Base-by-base conservation (phyloP, 2,888 invertebrate genomes). In the Lepeophtheirus nordmannii region DNA sequence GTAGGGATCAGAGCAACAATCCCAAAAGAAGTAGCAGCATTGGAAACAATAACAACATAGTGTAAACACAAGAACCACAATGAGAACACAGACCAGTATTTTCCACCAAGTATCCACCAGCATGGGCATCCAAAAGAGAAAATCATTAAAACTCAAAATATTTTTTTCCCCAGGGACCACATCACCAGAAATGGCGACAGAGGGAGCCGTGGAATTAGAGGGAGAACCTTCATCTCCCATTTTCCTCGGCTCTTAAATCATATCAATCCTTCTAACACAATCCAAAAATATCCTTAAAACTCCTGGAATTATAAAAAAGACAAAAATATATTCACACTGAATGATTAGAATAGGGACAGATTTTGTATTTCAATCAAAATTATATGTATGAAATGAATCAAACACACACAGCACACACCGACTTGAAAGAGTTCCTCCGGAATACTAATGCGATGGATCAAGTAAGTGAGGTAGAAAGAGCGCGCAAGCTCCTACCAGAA, bases 21-120 rank as follows among this genome's bases (percentile, higher is more conserved):
- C 53, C 53, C 53, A 46, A 17, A 46, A 17, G 53, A 46, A 46
- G 53, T 46, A 46, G 17, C 53, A 46, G 53, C 53, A 46, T 46
- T 17, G 53, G 53, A 46, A 46, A 17, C 53, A 46, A 17, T 46
- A 46, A 17, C 53, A 46, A 17, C 53, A 46, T 14, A 46, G 53
- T 14, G 17, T 14, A 46, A 46, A 17, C 1, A 46, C 8, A 5
- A 46, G 17, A 17, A 17, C 53, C 17, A 14, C 53, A 5, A 46
- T 8, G 17, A 46, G 2, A 46, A 17, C 14, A n/a, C 14, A n/a
- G n/a, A 46, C 53, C n/a, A 46, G 53, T 14, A 46, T 46, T 17
- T 46, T 46, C 53, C 53, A 46, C 53, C 53, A 46, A 17, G 53
- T 5, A 17, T 46, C 53, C 53, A 46, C 53, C n/a, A 46, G 8